Conservation (phyloP, 53 echinoderm and acorn worm genomes). For the Hippasteria phrygiana region DNA sequence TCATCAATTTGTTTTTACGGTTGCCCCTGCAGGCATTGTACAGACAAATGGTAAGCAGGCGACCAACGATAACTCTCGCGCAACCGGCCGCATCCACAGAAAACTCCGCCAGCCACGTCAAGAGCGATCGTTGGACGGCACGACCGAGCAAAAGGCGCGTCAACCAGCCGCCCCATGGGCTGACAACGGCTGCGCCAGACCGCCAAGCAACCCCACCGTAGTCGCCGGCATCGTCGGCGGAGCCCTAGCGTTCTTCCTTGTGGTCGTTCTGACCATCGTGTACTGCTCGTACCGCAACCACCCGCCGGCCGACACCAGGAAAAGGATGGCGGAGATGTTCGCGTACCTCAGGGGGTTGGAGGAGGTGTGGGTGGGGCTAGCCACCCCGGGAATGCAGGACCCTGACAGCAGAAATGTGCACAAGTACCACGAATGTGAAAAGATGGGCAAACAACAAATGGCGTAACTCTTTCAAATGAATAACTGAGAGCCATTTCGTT, state of each 20-base stretch:
- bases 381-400: background rate
- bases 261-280: constrained; percentile 70
- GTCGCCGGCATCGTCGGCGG: constrained; percentile 75
- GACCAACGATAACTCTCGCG: too few relatives aligned
- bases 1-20: too few relatives aligned
- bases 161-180: background rate
- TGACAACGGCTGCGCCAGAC: background rate
- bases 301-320: constrained; percentile 61
- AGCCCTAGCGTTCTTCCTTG: constrained; percentile 66
- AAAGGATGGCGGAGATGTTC: constrained; percentile 56
- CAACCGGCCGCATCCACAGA: background rate
- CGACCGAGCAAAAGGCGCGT: background rate
- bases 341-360: constrained; percentile 35
- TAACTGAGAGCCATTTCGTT: too few relatives aligned
- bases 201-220: constrained; percentile 56
- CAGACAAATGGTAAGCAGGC: too few relatives aligned
- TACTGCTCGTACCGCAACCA: constrained; percentile 77
- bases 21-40: too few relatives aligned
- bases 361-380: constrained; percentile 40
- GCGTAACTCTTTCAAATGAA: background rate
- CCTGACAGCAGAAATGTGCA: background rate
- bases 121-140: background rate
- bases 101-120: background rate
- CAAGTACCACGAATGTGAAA: background rate
- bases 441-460: background rate